Evolutionary conservation across 2,888 invertebrate species (phyloP), one percentile per base, ranked within the genome.

Genomic region (Leptopilina myrica): DNA sequence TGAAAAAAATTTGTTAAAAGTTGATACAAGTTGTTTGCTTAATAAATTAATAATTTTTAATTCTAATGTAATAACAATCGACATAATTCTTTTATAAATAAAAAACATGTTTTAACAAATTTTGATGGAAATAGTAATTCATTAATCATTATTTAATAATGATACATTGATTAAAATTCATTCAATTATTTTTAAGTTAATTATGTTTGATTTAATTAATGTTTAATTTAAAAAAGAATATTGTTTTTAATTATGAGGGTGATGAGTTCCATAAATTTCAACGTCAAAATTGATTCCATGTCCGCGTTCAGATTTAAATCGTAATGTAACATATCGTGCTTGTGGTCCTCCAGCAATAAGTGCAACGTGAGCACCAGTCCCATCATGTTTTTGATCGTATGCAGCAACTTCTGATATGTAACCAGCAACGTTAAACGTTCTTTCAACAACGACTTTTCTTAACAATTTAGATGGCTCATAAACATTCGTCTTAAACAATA

Each of bases 221-320:
- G 5, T 33, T 33, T 33, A 33, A 33, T 33, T 33, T 3, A 4
- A 5, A 12, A 56, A 56, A 59, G 15, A 59, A 59, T 0, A 15
- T 15, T 15, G 0, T 59, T 59, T 59, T 59, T 7, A 20, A 20
- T 62, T 0, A 62, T 14, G 46, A 33, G 33, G 33, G 3, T 33
- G 3, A 33, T 33, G 5, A 33, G 33, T 33, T 11, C 46, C 92
- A 85, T 91, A 93, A 53, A 93, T 81, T 75, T 92, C 90, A n/a
- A 93, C 88, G 15, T 91, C 78, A 82, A 92, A 93, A 82, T 92
- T 92, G 80, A 93, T 91, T 20, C 92, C 89, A 62, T 91, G 88
- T 26, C 92, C 89, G n/a, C 92, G 88, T 81, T 92, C 90, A n/a
- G 93, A 93, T 85, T 92, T 92, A 85, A 93, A 92, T 59, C 88